Evolutionary conservation across 2,888 invertebrate species (phyloP).

Genomic region (Bombylius major): DNA sequence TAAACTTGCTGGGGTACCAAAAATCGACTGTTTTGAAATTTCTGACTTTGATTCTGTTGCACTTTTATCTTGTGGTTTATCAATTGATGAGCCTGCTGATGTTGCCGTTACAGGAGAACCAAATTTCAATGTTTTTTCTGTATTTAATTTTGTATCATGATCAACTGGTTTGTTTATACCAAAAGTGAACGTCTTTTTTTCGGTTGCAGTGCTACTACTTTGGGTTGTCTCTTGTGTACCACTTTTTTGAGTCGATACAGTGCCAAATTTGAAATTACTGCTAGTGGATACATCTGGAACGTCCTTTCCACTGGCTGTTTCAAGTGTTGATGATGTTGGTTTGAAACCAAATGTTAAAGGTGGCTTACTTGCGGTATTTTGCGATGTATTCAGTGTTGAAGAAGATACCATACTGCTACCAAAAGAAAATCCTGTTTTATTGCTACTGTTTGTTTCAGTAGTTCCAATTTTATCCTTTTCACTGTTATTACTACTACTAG

Average conservation of each 20-base stretch:
- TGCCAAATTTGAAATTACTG: neutral
- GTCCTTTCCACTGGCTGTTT: constrained; percentile 1
- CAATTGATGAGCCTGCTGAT: constrained; percentile 1
- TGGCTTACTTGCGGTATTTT: neutral
- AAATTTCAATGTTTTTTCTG: constrained; percentile 7
- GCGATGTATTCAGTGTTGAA: neutral
- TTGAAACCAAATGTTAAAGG: constrained; percentile 7
- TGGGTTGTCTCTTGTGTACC: neutral
- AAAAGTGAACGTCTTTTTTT: neutral
- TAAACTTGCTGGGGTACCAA: neutral
- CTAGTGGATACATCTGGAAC: neutral
- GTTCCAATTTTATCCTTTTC: constrained; percentile 10
- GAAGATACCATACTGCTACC: neutral
- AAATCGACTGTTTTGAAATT: constrained; percentile 8
- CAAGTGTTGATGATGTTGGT: neutral
- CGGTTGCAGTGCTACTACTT: neutral
- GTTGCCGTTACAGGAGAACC: constrained; percentile 2
- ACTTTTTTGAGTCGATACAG: neutral
- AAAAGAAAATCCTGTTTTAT: neutral
- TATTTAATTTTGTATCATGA: constrained; percentile 16
- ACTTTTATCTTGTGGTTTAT: constrained; percentile 4
- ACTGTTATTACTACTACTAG: constrained; percentile 6
- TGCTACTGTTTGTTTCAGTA: neutral
- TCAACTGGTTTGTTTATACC: constrained; percentile 5
- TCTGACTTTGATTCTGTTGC: constrained; percentile 4